Evolutionary conservation across 2,888 invertebrate species (phyloP).

Genomic region (Perdita meconis): DNA sequence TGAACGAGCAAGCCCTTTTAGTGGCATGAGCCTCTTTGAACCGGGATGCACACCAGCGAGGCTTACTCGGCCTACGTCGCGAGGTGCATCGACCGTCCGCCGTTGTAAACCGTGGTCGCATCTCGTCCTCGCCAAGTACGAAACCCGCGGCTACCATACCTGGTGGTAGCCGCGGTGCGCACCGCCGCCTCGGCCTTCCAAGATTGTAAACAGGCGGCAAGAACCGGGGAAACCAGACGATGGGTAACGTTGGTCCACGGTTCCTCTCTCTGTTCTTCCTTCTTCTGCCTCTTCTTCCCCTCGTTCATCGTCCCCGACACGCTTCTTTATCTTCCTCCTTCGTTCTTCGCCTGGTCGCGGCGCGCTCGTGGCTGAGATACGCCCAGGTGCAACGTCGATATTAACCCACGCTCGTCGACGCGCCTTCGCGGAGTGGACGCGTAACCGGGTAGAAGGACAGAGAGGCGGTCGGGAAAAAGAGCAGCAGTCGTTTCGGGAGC

Average conservation of each 20-base stretch:
- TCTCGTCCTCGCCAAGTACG: conserved; percentile 79
- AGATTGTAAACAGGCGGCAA: conserved; percentile 79
- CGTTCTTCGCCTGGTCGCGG: conserved; percentile 23
- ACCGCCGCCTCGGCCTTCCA: conserved; percentile 69
- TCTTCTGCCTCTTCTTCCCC: conserved; percentile 19
- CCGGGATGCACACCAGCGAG: conserved; percentile 14
- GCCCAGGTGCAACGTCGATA: conserved; percentile 60
- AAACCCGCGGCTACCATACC: conserved; percentile 78
- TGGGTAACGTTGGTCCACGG: conserved; percentile 54
- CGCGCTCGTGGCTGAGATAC: conserved; percentile 33
- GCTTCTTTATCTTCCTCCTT: conserved; percentile 29
- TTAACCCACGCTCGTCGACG: conserved; percentile 57
- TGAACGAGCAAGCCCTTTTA: conserved; percentile 53
- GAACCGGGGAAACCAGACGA: conserved; percentile 82
- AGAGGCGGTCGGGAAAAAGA: not conserved
- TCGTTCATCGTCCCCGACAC: conserved; percentile 9
- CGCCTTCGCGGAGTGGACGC: conserved; percentile 36
- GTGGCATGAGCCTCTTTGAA: conserved; percentile 30
- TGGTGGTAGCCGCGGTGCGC: conserved; percentile 65
- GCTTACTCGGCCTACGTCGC: conserved; percentile 42
- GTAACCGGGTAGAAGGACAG: conserved; percentile 22
- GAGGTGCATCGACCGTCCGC: conserved; percentile 78
- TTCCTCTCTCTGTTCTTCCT: conserved; percentile 8
- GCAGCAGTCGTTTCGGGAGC: no score
- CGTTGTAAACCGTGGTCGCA: conserved; percentile 62